phyloP scores from a whole-genome alignment of 2,888 invertebrate species.

The Priapulus caudatus region DNA sequence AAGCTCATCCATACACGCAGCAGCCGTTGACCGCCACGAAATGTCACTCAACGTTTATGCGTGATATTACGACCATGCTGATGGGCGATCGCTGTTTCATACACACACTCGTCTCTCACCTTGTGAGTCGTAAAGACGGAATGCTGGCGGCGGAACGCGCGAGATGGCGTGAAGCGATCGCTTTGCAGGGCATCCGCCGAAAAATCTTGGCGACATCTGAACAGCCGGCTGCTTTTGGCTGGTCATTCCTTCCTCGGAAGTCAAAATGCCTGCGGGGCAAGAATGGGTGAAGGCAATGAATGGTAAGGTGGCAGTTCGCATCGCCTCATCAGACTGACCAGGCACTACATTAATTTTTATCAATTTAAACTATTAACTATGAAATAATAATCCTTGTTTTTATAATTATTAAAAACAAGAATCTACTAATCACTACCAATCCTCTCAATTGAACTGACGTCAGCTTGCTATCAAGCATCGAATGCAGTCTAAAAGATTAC shows the following conservation, averaged over 20 bases:
- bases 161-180: conserved; percentile 42
- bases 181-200: conserved; percentile 45
- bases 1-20: too few relatives aligned
- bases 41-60: too few relatives aligned
- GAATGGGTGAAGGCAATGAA: not conserved
- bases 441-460: too few relatives aligned
- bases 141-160: conserved; percentile 43
- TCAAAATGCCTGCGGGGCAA: conserved; percentile 39
- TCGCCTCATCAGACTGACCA: not conserved
- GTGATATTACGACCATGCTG: too few relatives aligned
- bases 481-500: too few relatives aligned
- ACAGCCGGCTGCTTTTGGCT: conserved; percentile 38
- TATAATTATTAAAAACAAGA: too few relatives aligned
- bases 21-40: too few relatives aligned
- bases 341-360: not conserved
- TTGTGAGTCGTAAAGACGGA: conserved; percentile 44
- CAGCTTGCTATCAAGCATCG: too few relatives aligned
- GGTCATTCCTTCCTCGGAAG: conserved; percentile 28
- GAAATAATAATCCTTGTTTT: not conserved
- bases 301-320: too few relatives aligned
- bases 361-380: not conserved
- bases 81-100: too few relatives aligned
- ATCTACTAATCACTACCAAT: too few relatives aligned
- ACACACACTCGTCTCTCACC: too few relatives aligned
- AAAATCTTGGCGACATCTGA: conserved; percentile 45